Percentiles rank a stretch among this genome's conserved stretches.
Evolutionary conservation across 2,797 vertebrate genomes (phyloP).

Genomic region (Gila robusta): DNA sequence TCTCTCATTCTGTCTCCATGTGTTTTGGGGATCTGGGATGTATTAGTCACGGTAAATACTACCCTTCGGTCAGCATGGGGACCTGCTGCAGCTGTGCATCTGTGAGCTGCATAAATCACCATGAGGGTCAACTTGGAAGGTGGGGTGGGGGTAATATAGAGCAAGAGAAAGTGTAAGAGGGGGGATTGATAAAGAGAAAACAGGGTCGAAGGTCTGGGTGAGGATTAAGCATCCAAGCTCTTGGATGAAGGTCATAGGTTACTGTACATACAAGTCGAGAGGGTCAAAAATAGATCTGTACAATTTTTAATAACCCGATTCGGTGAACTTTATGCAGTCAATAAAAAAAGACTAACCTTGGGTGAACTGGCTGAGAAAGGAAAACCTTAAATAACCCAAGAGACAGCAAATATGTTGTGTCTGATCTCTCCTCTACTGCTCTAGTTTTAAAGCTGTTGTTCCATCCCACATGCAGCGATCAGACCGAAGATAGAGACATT

Average conservation of each 20-base stretch:
- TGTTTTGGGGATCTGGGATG: constrained; percentile 84
- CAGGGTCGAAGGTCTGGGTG: constrained; percentile 52
- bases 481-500: not conserved
- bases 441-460: not conserved
- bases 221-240: constrained; percentile 45
- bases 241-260: constrained; percentile 49
- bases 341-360: not conserved
- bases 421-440: not conserved
- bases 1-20: constrained; percentile 45
- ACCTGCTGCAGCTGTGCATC: constrained; percentile 84
- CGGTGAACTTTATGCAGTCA: not conserved
- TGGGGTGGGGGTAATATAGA: constrained; percentile 69
- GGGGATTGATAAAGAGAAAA: constrained; percentile 63
- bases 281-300: not conserved
- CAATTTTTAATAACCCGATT: not conserved
- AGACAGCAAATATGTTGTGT: constrained; percentile 26
- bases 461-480: not conserved
- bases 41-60: constrained; percentile 86
- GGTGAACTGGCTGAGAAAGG: not conserved
- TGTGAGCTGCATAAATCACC: constrained; percentile 84
- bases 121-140: constrained; percentile 70
- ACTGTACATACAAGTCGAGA: constrained; percentile 26
- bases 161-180: constrained; percentile 67
- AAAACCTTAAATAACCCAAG: not conserved
- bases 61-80: constrained; percentile 74